Evolutionary conservation across 1,140 invertebrate genomes (phyloP), one percentile per base, ranked within the genome.

Genomic region (Aphelenchoides besseyi): DNA sequence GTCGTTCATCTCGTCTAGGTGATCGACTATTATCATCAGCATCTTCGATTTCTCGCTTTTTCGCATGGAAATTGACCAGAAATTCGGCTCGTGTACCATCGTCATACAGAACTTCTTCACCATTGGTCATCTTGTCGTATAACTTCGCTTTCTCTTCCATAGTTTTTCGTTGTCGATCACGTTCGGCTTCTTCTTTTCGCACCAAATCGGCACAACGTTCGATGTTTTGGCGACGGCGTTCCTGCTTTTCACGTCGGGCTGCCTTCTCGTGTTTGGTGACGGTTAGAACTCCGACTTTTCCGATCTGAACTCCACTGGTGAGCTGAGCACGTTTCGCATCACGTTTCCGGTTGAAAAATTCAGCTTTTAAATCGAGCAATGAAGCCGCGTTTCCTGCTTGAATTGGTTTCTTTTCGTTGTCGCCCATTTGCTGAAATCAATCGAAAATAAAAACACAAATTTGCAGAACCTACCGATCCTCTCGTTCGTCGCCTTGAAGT

Each of bases 121-220:
- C 73, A 30, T 62, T 73, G 28, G 70, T 73, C 69, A 74, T 71
- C 37, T 75, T 57, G 32, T 74, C 73, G 41, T 74, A 74, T 41
- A 77, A 61, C 2, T 30, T 16, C n/a, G 67, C 32, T 3, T 69
- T 69, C 64, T 69, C 61, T 5, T 69, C 61, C 61, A 69, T 64
- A 12, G 71, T 76, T 71, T 75, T 73, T 2, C 55, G n/a, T 35
- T 70, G 73, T 28, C 41, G 72, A 30, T 29, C 29, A 23, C 74
- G 36, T 63, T 74, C 57, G 9, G 55, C 33, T 52, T 74, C 72
- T 54, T 74, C 72, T 36, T 74, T 74, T 53, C 74, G 28, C 2
- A 74, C 57, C 36, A 33, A 59, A 18, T 75, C 73, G 5, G 52
- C 74, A 32, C 59, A 48, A 26, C 55, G 28, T 1, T 70, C 37